Base-by-base conservation (phyloP, 2,888 invertebrate species). In the Leptinotarsa juncta region DNA sequence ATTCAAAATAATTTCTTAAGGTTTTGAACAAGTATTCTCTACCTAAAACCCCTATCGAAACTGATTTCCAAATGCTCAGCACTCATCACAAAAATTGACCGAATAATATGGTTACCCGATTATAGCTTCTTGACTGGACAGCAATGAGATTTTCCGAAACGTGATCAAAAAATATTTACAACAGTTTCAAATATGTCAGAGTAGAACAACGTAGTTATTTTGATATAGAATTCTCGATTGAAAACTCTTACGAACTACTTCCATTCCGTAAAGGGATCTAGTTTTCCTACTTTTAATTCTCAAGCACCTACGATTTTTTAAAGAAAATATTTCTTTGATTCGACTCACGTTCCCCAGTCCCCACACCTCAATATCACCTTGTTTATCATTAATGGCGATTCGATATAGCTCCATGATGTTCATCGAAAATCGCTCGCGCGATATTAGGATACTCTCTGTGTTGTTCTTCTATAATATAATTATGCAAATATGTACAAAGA, bases 401-500 rank as follows among this genome's bases (percentile, higher is more conserved):
- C 42, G 42, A 12, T 3, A 2, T 10, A 42, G 12, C 42, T 55
- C 49, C 23, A 69, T 69, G 65, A 71, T 74, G 75, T 76, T 78
- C 73, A 76, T 75, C 73, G 76, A 73, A 75, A 78, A 75, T 66
- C 48, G 10, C 42, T 48, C 66, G 70, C 16, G 53, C 12, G 16
- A 20, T 55, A 7, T 32, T 55, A 49, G 75, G 78, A 77, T 77
- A 78, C 72, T 69, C 67, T 77, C 75, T 72, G 69, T 69, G 72
- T 78, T 79, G 77, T 78, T 77, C 32, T 78, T 72, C 70, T 57
- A 71, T 68, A 66, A 62, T 79, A 77, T 76, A 74, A 76, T 79
- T 78, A 78, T 77, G 78, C 74, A 77, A 79, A 77, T 80, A 80
- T 80, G 73, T 80, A 80, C 80, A 80, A 75, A 67, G 60, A 62